A percentile compares a stretch with the other conserved stretches of the same genome.
Conservation (phyloP, 2,888 invertebrate genomes). For the Folsomia manolachei region DNA sequence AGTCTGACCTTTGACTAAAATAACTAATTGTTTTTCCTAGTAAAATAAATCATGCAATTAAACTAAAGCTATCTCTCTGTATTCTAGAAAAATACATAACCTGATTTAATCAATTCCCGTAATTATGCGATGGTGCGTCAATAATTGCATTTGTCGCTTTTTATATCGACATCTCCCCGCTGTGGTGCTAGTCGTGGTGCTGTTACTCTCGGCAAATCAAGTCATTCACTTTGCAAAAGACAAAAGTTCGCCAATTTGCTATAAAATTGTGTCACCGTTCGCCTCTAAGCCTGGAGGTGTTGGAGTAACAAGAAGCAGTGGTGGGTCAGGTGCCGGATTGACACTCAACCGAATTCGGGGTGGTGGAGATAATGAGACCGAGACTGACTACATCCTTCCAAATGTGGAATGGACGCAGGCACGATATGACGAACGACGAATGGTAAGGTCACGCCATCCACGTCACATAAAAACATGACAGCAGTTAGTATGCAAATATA, state of each 20-base stretch:
- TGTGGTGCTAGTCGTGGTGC: slow-evolving; percentile 37
- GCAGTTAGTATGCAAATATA: too few species aligned
- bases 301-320: slow-evolving; percentile 12
- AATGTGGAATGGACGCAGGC: slow-evolving; percentile 46
- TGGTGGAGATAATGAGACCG: slow-evolving; percentile 6
- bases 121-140: slow-evolving; percentile 47
- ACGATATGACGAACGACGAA: slow-evolving; percentile 47
- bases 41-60: too few species aligned
- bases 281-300: slow-evolving; percentile 18
- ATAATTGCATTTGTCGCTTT: slow-evolving; percentile 47
- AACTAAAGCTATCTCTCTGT: too few species aligned
- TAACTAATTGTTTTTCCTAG: too few species aligned
- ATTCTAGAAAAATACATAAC: too few species aligned
- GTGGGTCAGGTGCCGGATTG: neutral
- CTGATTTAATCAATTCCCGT: too few species aligned
- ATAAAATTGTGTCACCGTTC: slow-evolving; percentile 46
- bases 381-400: slow-evolving; percentile 37
- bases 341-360: too few species aligned
- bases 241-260: slow-evolving; percentile 43
- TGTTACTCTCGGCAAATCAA: slow-evolving; percentile 48
- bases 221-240: slow-evolving; percentile 41
- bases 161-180: slow-evolving; percentile 44
- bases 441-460: too few species aligned
- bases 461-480: too few species aligned
- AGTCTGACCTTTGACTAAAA: too few species aligned